These are phyloP conservation scores for Diplodus sargus DNA, from an alignment of 2,797 vertebrate genomes.

Conservation along the genomic window DNA sequence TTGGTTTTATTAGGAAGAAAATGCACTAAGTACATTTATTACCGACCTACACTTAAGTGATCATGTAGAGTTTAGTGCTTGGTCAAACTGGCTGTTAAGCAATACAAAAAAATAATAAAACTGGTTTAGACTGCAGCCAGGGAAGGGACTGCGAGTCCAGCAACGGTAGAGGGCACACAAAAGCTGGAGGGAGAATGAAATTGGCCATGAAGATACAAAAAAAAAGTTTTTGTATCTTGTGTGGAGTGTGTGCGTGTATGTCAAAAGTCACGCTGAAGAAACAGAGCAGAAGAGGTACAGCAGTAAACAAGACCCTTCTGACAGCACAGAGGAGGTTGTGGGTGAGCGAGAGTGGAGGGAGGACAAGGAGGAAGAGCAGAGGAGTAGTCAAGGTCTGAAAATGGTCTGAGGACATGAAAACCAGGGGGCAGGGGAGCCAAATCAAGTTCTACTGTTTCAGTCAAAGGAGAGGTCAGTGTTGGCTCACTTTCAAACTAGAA, in stretches of 20 bases:
- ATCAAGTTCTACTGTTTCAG: conserved; percentile 41
- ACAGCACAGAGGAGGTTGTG: conserved; percentile 43
- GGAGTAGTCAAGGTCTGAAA: conserved; percentile 46
- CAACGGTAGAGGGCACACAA: conserved; percentile 48
- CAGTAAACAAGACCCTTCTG: conserved; percentile 51
- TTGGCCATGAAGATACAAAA: conserved; percentile 36
- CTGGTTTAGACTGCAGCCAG: conserved; percentile 24
- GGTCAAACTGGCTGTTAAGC: background rate
- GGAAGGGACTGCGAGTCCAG: conserved; percentile 39
- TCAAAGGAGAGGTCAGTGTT: conserved; percentile 53
- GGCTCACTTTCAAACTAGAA: conserved; percentile 46
- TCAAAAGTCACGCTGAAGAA: conserved; percentile 39
- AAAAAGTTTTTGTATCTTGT: conserved; percentile 16
- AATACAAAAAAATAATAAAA: background rate
- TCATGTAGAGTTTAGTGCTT: background rate
- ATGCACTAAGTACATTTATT: background rate
- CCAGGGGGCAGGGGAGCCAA: conserved; percentile 47
- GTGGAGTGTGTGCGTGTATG: conserved; percentile 1
- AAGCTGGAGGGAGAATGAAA: conserved; percentile 65
- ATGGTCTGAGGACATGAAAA: conserved; percentile 71
- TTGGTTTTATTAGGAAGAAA: too few species aligned
- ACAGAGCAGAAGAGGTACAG: conserved; percentile 41
- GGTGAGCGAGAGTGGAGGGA: conserved; percentile 56
- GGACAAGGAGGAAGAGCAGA: conserved; percentile 53
- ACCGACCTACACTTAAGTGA: background rate